A percentile compares a stretch with the other conserved stretches of the same genome.
These are phyloP conservation scores for Holcopasites calliopsidis DNA, from an alignment of 1,140 invertebrate genomes.

Conservation along the genomic window DNA sequence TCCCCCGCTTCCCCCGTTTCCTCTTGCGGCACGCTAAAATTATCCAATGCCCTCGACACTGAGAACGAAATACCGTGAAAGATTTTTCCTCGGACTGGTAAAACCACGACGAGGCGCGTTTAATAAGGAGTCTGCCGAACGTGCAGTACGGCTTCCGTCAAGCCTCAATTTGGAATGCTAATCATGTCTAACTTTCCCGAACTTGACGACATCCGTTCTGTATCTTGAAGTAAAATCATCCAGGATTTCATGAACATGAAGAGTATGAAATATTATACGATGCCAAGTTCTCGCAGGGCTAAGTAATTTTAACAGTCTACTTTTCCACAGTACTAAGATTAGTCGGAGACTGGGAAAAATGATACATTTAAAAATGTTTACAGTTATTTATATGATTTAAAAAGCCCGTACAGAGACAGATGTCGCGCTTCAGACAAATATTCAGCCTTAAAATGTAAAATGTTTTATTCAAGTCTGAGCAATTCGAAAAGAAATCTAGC, in stretches of 20 bases:
- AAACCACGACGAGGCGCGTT: not conserved
- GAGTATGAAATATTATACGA: not conserved
- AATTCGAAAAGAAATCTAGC: not conserved
- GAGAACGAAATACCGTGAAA: not conserved
- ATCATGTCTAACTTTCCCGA: not conserved
- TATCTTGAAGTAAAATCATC: not conserved
- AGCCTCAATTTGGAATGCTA: not conserved
- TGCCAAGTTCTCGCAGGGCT: not conserved
- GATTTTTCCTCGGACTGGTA: conserved; percentile 2
- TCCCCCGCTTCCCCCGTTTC: conserved; percentile 3
- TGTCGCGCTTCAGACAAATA: not conserved
- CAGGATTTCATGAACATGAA: not conserved
- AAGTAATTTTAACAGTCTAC: not conserved
- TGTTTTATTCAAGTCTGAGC: not conserved
- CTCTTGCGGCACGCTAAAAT: conserved; percentile 40
- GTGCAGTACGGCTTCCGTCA: not conserved
- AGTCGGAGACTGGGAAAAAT: not conserved
- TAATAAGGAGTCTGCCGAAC: not conserved
- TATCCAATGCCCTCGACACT: conserved; percentile 38
- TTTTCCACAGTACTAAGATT: not conserved
- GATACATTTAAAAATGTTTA: not conserved
- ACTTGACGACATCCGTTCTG: not conserved
- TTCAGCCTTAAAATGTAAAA: not conserved
- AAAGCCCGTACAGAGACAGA: not conserved
- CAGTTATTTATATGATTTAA: no score